Base-by-base conservation (phyloP, 2,113 vertebrate genomes). In the Malurus elegans region DNA sequence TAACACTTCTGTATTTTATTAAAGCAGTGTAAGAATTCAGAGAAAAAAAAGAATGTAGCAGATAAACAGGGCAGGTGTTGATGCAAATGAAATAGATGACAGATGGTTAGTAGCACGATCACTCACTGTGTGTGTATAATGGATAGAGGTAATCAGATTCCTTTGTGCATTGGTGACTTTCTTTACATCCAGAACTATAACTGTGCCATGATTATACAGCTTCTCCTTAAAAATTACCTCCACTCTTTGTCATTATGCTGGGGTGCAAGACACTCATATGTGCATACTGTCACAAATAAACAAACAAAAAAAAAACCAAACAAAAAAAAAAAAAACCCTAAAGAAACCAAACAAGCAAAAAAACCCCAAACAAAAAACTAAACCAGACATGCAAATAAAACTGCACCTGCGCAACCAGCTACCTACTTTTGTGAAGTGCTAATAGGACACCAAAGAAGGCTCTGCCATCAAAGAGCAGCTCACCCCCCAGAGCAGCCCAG, bases 1-100 rank as follows among this genome's bases (percentile, higher is more conserved):
- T 99, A 99, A 98, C 98, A 99, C 98, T 98, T 98, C 98, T 98
- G 97, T 98, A 97, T 97, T 98, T 99, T 99, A 99, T 99, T 99
- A 99, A 99, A 99, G 98, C 98, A 96, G 97, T 94, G 94, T 98
- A 98, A 98, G 97, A 98, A 98, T 98, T 97, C 94, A 90, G 96
- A 14, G 96, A 98, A 98, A 98, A 98, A 98, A 98, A 98, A 98
- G 98, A 98, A 98, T 97, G 98, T 98, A 98, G 98, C 98, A 99
- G 99, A 99, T 98, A 99, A 99, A 98, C 98, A 99, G 98, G 99
- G 99, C 99, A 99, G 99, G 99, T 99, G 99, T 99, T 99, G 99
- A 99, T 99, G 99, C 99, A 99, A 99, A 99, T 99, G 99, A 99
- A 99, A 99, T 98, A 98, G 98, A 99, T 99, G 99, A 99, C 99